Conservation (phyloP, 1,140 invertebrate genomes). For the Drosophila tani region DNA sequence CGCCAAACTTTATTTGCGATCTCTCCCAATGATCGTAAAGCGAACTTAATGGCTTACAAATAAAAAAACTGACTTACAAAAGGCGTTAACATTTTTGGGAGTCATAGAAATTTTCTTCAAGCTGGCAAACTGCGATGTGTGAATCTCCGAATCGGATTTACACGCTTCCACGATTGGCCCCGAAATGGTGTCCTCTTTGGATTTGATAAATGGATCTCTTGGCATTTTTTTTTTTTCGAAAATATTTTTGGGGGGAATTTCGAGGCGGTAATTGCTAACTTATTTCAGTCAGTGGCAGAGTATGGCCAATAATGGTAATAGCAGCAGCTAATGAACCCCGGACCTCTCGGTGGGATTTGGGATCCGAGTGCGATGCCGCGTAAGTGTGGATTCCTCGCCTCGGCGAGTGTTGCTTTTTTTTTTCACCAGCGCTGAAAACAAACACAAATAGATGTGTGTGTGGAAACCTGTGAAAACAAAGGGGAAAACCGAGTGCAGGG, state of each 20-base stretch:
- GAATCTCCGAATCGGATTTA: constrained; percentile 7
- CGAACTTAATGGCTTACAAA: constrained; percentile 28
- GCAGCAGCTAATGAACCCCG: constrained; percentile 68
- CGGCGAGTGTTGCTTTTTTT: constrained; percentile 57
- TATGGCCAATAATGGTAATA: constrained; percentile 60
- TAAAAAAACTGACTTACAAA: constrained; percentile 31
- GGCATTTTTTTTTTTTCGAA: constrained; percentile 6
- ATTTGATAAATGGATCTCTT: constrained; percentile 37
- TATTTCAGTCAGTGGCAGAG: constrained; percentile 10
- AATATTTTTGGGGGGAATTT: constrained; percentile 13
- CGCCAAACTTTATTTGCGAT: constrained; percentile 43
- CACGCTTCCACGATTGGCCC: constrained; percentile 21
- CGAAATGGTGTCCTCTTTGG: constrained; percentile 32
- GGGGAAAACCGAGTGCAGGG: constrained; percentile 56
- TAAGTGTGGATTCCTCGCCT: constrained; percentile 80
- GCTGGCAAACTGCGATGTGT: constrained; percentile 1
- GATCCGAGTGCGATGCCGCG: constrained; percentile 40
- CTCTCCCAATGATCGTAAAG: constrained; percentile 36
- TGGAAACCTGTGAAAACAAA: constrained; percentile 50
- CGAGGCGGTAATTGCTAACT: constrained; percentile 40
- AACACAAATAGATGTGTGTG: constrained; percentile 58
- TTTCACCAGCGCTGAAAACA: constrained; percentile 58
- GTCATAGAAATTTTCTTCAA: constrained; percentile 8
- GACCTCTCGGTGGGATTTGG: constrained; percentile 21
- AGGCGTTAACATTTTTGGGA: constrained; percentile 8